Conservation (phyloP, 2,113 vertebrate species). For the Oxyura jamaicensis region DNA sequence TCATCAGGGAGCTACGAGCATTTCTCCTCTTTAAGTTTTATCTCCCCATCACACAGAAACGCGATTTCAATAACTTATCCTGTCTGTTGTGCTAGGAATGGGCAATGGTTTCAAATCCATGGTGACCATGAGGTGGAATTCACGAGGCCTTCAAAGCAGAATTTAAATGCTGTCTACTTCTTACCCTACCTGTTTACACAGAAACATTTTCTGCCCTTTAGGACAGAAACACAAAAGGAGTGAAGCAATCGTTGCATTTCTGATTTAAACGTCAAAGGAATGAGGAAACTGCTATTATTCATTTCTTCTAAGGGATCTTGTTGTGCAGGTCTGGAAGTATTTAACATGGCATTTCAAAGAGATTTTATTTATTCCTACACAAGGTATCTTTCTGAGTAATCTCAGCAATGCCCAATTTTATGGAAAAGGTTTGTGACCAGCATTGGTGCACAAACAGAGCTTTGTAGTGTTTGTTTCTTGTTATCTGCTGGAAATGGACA, state of each 20-base stretch:
- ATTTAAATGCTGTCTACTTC: background rate
- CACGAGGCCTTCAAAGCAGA: background rate
- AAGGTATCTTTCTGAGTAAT: background rate
- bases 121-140: background rate
- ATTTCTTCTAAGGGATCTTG: background rate
- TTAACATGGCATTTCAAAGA: background rate
- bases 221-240: background rate
- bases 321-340: background rate
- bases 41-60: background rate
- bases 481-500: background rate
- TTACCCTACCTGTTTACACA: background rate
- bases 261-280: background rate
- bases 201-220: background rate
- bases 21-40: background rate
- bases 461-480: background rate
- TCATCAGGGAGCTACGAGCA: background rate
- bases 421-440: background rate
- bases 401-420: background rate
- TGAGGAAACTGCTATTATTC: background rate
- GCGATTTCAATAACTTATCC: background rate
- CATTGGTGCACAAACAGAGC: background rate
- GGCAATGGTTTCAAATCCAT: background rate
- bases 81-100: background rate
- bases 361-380: background rate
- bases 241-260: background rate